Evolutionary conservation across 2,888 invertebrate genomes (phyloP), one percentile per base, ranked within the genome.

Genomic region (Chrysolina americana): DNA sequence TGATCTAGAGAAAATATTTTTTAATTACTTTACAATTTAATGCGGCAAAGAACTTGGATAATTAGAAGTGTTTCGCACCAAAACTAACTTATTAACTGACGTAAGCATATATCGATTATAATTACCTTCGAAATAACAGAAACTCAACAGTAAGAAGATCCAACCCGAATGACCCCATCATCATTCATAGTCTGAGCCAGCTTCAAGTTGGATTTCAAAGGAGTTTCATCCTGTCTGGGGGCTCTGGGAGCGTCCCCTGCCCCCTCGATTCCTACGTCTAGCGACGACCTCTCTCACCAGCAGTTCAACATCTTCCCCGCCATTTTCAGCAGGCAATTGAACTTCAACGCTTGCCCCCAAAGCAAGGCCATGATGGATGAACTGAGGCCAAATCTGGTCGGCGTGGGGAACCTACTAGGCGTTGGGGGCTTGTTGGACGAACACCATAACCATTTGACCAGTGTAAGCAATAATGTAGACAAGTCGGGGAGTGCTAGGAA

Each of bases 241-340:
- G 91, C 90, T 87, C 87, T 90, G 89, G 90, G 89, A 89, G 89
- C 89, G 87, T 90, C 90, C 89, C 89, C 89, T 89, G 89, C 89
- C 90, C 90, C 89, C 87, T 82, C 82, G 84, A 85, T 79, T 36
- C 81, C 81, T 68, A 84, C 87, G 65, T 84, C 87, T 19, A 74
- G 86, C 89, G 84, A 92, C 90, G 83, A 89, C 90, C 85, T 90
- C 89, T 84, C 90, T 83, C 93, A 93, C 79, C 95, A 95, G 87
- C 95, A 95, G 90, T 96, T 96, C 90, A 96, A 96, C 90, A 96
- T 96, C 85, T 96, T 96, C 89, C 96, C 96, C 84, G 96, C 96
- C 76, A 96, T 96, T 87, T 96, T 96, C 89, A 95, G 95, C 90
- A 91, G 96, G 79, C 96, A 96, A 89, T 91, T 96, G 82, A 96